Percentiles rank a stretch among this genome's conserved stretches.
phyloP scores from a whole-genome alignment of 1,140 invertebrate genomes.

The fruit fly (Drosophila melanogaster) region DNA sequence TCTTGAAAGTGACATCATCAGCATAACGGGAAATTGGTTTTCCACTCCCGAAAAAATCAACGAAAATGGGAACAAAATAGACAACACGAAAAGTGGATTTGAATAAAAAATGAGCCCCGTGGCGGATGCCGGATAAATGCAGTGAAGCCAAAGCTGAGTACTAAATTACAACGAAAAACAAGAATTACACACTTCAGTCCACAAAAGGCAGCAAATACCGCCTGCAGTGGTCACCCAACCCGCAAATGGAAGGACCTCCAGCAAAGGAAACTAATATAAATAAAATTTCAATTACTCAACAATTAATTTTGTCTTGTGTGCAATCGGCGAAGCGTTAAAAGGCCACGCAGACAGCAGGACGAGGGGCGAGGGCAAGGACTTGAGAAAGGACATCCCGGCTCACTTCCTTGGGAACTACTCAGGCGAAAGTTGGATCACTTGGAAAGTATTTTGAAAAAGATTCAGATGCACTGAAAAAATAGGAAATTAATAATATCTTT shows the following conservation, averaged over 20 bases:
- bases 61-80: conserved; percentile 7
- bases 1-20: conserved; percentile 62
- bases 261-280: conserved; percentile 83
- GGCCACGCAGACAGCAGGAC: conserved; percentile 29
- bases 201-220: conserved; percentile 49
- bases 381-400: conserved; percentile 37
- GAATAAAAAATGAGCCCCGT: conserved; percentile 63
- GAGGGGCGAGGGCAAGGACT: conserved; percentile 19
- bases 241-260: conserved; percentile 24
- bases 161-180: conserved; percentile 61
- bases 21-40: conserved; percentile 69
- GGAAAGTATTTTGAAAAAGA: conserved; percentile 44
- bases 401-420: conserved; percentile 59
- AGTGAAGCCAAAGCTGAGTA: conserved; percentile 54
- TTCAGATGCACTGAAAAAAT: conserved; percentile 9
- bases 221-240: conserved; percentile 48
- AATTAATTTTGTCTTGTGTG: conserved; percentile 83
- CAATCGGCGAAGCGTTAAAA: conserved; percentile 79
- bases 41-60: conserved; percentile 19
- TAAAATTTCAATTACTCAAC: conserved; percentile 85
- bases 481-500: too few species aligned
- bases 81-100: conserved; percentile 57
- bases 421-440: conserved; percentile 49
- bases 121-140: conserved; percentile 46
- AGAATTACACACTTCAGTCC: conserved; percentile 75